Evolutionary conservation across 2,113 vertebrate genomes (phyloP), one percentile per base, ranked within the genome.

Genomic region (Struthio camelus): DNA sequence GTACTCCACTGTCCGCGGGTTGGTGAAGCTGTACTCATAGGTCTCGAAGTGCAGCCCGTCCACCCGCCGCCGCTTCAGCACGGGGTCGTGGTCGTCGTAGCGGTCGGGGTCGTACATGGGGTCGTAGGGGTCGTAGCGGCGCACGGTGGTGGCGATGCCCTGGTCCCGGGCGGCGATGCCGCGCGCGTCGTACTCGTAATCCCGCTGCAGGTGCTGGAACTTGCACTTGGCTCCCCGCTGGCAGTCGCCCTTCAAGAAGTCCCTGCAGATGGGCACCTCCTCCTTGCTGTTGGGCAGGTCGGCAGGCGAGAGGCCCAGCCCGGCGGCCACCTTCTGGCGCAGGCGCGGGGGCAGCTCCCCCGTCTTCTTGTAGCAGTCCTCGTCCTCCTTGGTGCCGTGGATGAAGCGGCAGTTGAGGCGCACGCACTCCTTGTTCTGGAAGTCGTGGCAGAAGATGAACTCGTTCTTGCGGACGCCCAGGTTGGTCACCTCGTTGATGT

Each of bases 401-500:
- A 99, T 99, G 95, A 99, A 99, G 93, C 99, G 98, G 97, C 99
- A 99, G 97, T 98, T 99, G 92, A 98, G 97, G 19, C 99, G 99
- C 75, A 98, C 98, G 24, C 99, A 99, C 91, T 99, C 99, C 93
- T 99, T 99, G 97, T 99, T 99, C 97, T 99, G 99, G 96, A 99
- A 98, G 94, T 99, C 99, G 48, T 99, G 99, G 97, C 99, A 99
- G 97, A 99, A 99, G 94, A 99, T 99, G 96, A 99, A 99, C 67
- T 99, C 99, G 11, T 99, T 99, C 98, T 99, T 99, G 95, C 99
- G 99, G 77, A 99, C 99, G 6, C 99, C 99, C 89, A 99, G 93
- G 96, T 99, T 99, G 34, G 99, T 98, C 13, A 99, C 99, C 87
- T 99, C 99, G 16, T 98, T 99, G 67, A 99, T 98, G 97, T 99